A percentile compares a stretch with the other conserved stretches of the same genome.
phyloP scores from a whole-genome alignment of 2,797 vertebrate genomes.

The Sebastiscus tertius region DNA sequence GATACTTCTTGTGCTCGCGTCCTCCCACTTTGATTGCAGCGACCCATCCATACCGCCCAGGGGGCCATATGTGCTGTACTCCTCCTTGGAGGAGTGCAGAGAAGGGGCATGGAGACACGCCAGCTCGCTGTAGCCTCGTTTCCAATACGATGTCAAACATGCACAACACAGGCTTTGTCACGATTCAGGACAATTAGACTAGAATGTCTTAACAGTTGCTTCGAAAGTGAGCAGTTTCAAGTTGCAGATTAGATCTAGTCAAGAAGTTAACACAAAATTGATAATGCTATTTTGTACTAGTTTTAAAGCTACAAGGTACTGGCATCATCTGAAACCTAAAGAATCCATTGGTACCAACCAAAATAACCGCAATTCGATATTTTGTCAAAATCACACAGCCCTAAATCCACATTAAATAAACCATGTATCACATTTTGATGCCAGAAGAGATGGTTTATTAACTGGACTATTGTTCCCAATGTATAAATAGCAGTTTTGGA shows the following conservation, averaged over 20 bases:
- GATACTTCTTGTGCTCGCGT: constrained; percentile 65
- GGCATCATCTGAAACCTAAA: too few relatives aligned
- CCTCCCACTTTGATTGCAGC: constrained; percentile 67
- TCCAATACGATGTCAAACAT: constrained; percentile 29
- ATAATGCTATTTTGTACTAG: not conserved
- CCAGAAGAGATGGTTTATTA: not conserved
- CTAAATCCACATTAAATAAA: constrained; percentile 1
- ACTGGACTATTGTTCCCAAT: constrained; percentile 11
- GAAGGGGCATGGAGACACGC: constrained; percentile 68
- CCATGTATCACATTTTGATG: not conserved
- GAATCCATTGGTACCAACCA: too few relatives aligned
- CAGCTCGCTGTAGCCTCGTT: constrained; percentile 52
- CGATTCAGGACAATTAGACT: constrained; percentile 11
- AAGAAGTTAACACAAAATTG: not conserved
- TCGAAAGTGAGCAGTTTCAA: not conserved
- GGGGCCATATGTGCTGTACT: constrained; percentile 78
- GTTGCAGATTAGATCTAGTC: not conserved
- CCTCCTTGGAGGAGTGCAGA: constrained; percentile 72
- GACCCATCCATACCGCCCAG: constrained; percentile 73
- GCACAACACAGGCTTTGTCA: constrained; percentile 7
- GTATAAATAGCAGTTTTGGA: constrained; percentile 7
- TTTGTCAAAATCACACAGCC: too few relatives aligned
- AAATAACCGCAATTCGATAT: too few relatives aligned
- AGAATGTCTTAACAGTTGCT: not conserved
- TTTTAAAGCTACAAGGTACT: too few relatives aligned